Conservation (phyloP, 2,113 vertebrate species). For the Perca flavescens region DNA sequence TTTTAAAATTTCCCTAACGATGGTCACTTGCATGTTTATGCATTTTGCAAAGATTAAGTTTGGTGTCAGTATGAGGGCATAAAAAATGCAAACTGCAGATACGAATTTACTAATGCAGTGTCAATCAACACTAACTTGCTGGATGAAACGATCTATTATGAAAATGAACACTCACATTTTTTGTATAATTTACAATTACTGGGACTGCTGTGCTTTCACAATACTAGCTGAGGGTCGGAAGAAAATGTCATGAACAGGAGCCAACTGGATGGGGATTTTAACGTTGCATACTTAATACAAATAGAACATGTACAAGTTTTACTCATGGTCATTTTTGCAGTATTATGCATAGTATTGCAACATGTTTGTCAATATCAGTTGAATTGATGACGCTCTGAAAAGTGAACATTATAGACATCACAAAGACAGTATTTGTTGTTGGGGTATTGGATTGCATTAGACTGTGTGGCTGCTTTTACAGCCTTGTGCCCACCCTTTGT, state of each 20-base stretch:
- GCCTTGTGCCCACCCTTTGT: slow-evolving; percentile 19
- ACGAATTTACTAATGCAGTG: background rate
- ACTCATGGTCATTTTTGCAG: background rate
- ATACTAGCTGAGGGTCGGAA: background rate
- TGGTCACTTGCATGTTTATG: background rate
- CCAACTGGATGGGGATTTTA: background rate
- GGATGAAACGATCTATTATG: background rate
- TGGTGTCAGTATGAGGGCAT: background rate
- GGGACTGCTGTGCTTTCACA: background rate
- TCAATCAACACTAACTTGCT: background rate
- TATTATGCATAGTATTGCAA: background rate
- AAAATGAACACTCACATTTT: background rate
- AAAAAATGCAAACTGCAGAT: background rate
- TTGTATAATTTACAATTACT: background rate
- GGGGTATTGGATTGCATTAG: slow-evolving; percentile 15
- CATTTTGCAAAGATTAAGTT: background rate
- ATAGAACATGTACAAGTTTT: background rate
- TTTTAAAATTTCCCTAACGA: background rate
- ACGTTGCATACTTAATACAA: slow-evolving; percentile 6
- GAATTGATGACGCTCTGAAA: background rate
- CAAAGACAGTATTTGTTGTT: slow-evolving; percentile 47
- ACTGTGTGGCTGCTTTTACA: slow-evolving; percentile 35
- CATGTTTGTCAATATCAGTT: background rate
- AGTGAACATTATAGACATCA: background rate
- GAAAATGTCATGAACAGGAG: background rate